Evolutionary conservation across 2,797 vertebrate genomes (phyloP), one percentile per base, ranked within the genome.

Genomic region (Heliangelus exortis): DNA sequence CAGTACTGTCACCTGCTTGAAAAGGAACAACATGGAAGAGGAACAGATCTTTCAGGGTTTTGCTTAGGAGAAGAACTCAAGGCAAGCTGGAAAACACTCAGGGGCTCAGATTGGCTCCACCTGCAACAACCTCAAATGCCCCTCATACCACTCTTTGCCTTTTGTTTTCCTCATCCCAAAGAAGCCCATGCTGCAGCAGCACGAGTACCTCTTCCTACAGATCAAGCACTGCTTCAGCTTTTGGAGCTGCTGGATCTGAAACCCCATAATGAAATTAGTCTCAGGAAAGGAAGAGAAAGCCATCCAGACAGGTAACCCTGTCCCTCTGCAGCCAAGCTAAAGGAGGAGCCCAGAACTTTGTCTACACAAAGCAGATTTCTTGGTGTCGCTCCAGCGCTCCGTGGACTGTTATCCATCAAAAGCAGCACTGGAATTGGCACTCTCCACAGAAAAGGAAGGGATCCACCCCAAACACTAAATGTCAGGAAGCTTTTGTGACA

Each of bases 401-500:
- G 1, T 10, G 47, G 43, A 90, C 79, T 86, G 57, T 76, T 95
- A 77, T 55, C 80, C 85, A 84, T 63, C 87, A 90, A 87, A 95
- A 86, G 58, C 69, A 83, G 73, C 82, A 69, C 69, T 66, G 74
- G 69, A 94, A 94, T 88, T 96, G 94, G 79, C 95, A 92, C 34
- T 57, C 69, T 66, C 87, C 2, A 2, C 72, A 90, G 82, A 65
- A 91, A 61, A 94, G 93, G 94, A 96, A 97, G 89, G 59, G 91
- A 95, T 86, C 95, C 94, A 73, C 93, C 93, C 91, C 84, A 74
- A 95, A 80, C 61, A 80, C 59, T 95, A 80, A 96, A 96, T 92
- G 83, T 87, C 91, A 92, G 94, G 95, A 95, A 96, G 63, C 61
- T 76, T 94, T 67, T 88, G 83, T 94, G 94, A 92, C 87, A 92